A percentile compares a stretch with the other conserved stretches of the same genome.
Evolutionary conservation across 1,140 invertebrate genomes (phyloP).

Genomic region (Macrobrachium nipponense): DNA sequence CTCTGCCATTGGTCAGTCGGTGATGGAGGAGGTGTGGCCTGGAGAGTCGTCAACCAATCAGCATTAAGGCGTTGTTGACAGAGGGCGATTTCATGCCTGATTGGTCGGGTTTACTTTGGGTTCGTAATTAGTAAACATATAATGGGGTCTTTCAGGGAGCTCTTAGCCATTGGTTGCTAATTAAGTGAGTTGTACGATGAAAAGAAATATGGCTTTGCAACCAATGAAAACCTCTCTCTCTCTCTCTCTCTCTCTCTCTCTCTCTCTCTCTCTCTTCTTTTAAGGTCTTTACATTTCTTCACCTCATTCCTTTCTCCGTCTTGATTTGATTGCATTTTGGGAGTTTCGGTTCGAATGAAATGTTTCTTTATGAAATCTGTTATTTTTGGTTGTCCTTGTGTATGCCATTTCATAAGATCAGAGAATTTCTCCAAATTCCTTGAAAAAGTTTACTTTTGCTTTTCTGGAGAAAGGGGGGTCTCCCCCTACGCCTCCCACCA

Average conservation of each 20-base stretch:
- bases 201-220: constrained; percentile 48
- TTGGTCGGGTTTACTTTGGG: constrained; percentile 57
- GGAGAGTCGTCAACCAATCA: constrained; percentile 41
- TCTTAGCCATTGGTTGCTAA: constrained; percentile 51
- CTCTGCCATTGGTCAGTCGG: constrained; percentile 38
- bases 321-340: no score
- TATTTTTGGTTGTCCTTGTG: no score
- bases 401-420: no score
- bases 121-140: constrained; percentile 60
- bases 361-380: no score
- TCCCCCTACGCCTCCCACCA: no score
- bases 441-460: no score
- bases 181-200: constrained; percentile 54
- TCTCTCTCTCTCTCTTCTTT: constrained; percentile 1
- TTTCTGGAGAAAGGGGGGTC: no score
- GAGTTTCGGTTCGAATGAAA: no score
- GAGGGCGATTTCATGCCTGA: constrained; percentile 60
- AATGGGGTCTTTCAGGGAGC: constrained; percentile 51
- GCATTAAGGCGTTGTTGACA: constrained; percentile 55
- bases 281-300: neutral
- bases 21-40: constrained; percentile 46
- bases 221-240: constrained; percentile 46
- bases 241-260: constrained; percentile 4
- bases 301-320: neutral
- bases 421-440: no score